Evolutionary conservation across 2,888 invertebrate species (phyloP), one percentile per base, ranked within the genome.

Genomic region (Nomada goodeniana): DNA sequence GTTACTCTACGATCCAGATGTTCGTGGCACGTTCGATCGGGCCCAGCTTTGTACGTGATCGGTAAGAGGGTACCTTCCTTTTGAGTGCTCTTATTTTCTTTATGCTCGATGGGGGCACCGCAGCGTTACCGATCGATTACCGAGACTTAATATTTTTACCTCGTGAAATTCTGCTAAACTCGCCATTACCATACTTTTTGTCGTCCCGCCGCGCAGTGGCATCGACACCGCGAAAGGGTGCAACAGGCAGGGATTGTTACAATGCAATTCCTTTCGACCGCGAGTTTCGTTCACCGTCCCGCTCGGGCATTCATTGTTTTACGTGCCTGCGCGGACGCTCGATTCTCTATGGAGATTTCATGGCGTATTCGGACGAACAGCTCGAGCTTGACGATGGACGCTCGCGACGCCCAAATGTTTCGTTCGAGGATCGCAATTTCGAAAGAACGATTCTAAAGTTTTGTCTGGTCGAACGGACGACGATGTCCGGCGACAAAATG

Each of bases 1-100:
- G 86, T 82, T 86, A 65, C 87, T 79, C 87, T 80, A 82, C 86
- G 88, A 88, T 88, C 88, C 88, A 88, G 88, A 88, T 88, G 88
- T 85, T 82, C 83, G 79, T 80, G 76, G 86, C 87, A 87, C 87
- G 88, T 88, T 80, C 88, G 88, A 87, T 85, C 82, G 64, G 69
- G 67, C 86, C 57, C 74, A 67, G 82, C 82, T 79, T 77, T 70
- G 86, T 87, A 87, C 88, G 87, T 87, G 87, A 87, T 88, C 88
- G 84, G 84, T 80, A 82, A 81, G 86, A 76, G 84, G 76, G 86
- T 81, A 76, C 76, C 76, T 73, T 50, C 61, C 64, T 86, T 67
- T 52, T 60, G 53, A 52, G 55, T 77, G 60, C 52, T 81, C 82
- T 82, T 82, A 84, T 83, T 80, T 83, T 67, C 79, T 76, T 79